A percentile compares a stretch with the other conserved stretches of the same genome.
These are phyloP conservation scores for Brenthis ino DNA, from an alignment of 2,888 invertebrate species.

Conservation along the genomic window DNA sequence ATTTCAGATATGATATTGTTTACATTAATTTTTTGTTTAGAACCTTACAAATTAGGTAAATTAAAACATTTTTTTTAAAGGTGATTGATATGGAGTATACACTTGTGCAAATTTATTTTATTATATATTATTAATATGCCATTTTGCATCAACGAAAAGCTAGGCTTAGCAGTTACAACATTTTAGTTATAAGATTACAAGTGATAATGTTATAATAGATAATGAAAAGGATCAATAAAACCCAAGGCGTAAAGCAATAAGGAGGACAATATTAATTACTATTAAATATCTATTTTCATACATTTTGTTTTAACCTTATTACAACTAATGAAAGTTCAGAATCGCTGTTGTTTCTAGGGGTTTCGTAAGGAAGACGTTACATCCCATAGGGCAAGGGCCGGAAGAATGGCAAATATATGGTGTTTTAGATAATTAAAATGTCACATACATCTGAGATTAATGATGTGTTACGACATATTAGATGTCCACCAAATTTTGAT, in stretches of 20 bases:
- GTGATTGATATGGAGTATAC: no score
- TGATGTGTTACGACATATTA: conserved; percentile 75
- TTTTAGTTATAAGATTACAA: no score
- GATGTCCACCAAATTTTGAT: conserved; percentile 45
- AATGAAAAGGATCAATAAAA: conserved; percentile 62
- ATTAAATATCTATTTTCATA: conserved; percentile 40
- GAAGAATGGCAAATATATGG: conserved; percentile 80
- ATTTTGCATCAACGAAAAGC: no score
- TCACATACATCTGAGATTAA: conserved; percentile 82
- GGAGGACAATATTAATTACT: conserved; percentile 76
- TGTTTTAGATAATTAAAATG: conserved; percentile 82
- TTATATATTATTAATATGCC: no score
- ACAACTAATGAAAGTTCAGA: conserved; percentile 39
- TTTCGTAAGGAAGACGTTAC: conserved; percentile 41
- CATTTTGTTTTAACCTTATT: conserved; percentile 41
- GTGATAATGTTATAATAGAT: no score
- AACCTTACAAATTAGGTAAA: no score
- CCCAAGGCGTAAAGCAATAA: conserved; percentile 81
- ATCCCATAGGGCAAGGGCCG: conserved; percentile 63
- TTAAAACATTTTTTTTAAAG: no score
- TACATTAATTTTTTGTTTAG: no score
- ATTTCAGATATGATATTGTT: no score
- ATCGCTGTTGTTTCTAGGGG: conserved; percentile 24
- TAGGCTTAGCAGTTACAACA: no score
- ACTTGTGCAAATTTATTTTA: no score